A percentile compares a stretch with the other conserved stretches of the same genome.
Evolutionary conservation across 2,797 vertebrate genomes (phyloP).

Genomic region (Catostomus latipinnis): DNA sequence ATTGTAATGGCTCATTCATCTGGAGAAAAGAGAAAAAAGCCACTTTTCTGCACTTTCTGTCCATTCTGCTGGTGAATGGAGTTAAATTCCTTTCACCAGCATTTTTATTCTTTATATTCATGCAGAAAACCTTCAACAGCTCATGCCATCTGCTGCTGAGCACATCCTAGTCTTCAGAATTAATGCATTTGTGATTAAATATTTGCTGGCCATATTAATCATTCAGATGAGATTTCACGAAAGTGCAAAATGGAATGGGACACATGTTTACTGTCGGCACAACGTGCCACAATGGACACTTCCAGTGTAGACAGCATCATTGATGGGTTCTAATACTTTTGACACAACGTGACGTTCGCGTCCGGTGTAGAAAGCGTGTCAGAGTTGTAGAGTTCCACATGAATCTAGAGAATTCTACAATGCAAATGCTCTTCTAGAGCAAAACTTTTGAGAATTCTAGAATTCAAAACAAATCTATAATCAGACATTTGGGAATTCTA

Average conservation of each 20-base stretch:
- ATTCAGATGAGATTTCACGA: slow-evolving; percentile 22
- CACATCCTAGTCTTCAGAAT: slow-evolving; percentile 45
- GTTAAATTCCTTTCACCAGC: slow-evolving; percentile 68
- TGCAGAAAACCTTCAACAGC: slow-evolving; percentile 71
- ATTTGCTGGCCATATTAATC: slow-evolving; percentile 28
- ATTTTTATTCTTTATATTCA: slow-evolving; percentile 67
- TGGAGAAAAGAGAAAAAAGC: slow-evolving; percentile 65
- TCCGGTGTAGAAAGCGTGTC: too few relatives aligned
- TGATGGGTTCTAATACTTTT: too few relatives aligned
- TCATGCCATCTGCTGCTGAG: slow-evolving; percentile 73
- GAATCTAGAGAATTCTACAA: too few relatives aligned
- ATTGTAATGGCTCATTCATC: slow-evolving; percentile 70
- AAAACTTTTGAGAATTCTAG: neutral
- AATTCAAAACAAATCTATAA: neutral
- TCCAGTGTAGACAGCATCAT: too few relatives aligned
- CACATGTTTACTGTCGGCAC: too few relatives aligned
- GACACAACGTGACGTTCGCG: too few relatives aligned
- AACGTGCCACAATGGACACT: too few relatives aligned
- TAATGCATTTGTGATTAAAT: slow-evolving; percentile 21
- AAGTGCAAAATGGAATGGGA: neutral
- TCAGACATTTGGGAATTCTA: neutral
- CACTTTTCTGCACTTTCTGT: slow-evolving; percentile 68
- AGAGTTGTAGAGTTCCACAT: too few relatives aligned
- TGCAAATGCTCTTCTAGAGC: neutral
- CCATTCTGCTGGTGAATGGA: slow-evolving; percentile 70